phyloP scores from a whole-genome alignment of 1,140 invertebrate genomes.

The Drosophila lacertosa region DNA sequence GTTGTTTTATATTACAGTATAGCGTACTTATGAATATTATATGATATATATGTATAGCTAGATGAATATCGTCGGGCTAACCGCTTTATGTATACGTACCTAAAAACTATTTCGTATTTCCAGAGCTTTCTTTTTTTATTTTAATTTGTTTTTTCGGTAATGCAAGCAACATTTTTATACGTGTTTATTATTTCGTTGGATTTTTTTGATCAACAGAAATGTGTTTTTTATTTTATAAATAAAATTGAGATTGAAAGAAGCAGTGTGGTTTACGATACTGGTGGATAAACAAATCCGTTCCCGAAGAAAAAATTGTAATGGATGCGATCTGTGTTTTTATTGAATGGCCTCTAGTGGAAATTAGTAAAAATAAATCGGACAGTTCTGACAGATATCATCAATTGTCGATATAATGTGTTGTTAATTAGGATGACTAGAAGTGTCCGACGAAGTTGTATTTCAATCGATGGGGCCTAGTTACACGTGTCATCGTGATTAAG shows the following conservation, averaged over 20 bases:
- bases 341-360: conserved; percentile 1
- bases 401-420: not conserved
- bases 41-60: conserved; percentile 1
- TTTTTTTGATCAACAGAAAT: conserved; percentile 71
- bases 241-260: conserved; percentile 70
- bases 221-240: conserved; percentile 82
- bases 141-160: conserved; percentile 52
- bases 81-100: conserved; percentile 15
- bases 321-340: conserved; percentile 6
- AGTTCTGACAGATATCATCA: not conserved
- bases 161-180: conserved; percentile 50
- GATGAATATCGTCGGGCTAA: not conserved
- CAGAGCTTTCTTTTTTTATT: not conserved
- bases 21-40: not conserved
- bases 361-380: not conserved
- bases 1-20: not conserved
- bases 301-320: not conserved
- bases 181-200: conserved; percentile 72
- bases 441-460: not conserved
- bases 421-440: conserved; percentile 6
- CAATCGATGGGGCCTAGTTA: not conserved
- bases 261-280: not conserved
- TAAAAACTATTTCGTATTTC: conserved; percentile 7
- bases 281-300: not conserved
- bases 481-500: conserved; percentile 28